A percentile compares a stretch with the other conserved stretches of the same genome.
Conservation (phyloP, 2,888 invertebrate genomes). For the Hemithea aestivaria region DNA sequence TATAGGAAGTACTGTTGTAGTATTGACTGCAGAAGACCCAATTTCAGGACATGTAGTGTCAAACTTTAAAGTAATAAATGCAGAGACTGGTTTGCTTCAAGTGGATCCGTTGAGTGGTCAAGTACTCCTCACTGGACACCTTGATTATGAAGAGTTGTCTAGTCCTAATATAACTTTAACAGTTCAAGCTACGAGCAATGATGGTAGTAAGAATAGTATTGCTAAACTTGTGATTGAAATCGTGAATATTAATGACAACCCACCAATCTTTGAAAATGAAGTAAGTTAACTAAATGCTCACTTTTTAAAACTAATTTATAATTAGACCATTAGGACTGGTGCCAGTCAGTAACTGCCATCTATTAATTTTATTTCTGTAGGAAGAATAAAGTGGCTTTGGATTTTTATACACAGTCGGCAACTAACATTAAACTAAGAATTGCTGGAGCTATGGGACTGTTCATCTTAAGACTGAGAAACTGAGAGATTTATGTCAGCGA, state of each 20-base stretch:
- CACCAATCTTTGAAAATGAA: conserved; percentile 83
- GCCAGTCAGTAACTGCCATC: too few relatives aligned
- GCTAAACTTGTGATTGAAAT: conserved; percentile 85
- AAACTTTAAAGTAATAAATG: conserved; percentile 78
- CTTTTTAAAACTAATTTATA: background rate
- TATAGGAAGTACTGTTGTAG: conserved; percentile 84
- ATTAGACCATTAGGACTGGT: too few relatives aligned
- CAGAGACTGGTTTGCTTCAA: conserved; percentile 75
- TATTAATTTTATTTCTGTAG: too few relatives aligned
- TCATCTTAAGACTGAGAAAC: too few relatives aligned
- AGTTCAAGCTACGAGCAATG: conserved; percentile 76
- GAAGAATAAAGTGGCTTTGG: too few relatives aligned
- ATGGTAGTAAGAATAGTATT: conserved; percentile 78
- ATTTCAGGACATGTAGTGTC: conserved; percentile 81
- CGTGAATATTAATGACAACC: conserved; percentile 88
- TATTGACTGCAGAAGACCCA: conserved; percentile 85
- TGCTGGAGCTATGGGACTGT: too few relatives aligned
- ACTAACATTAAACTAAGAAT: too few relatives aligned
- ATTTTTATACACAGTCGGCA: too few relatives aligned
- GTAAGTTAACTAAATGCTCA: conserved; percentile 56
- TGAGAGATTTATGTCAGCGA: too few relatives aligned
- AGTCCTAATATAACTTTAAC: conserved; percentile 78
- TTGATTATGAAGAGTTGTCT: conserved; percentile 88
- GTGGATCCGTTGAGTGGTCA: conserved; percentile 85
- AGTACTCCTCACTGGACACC: conserved; percentile 83